phyloP scores from a whole-genome alignment of 92 coral and sea anemone genomes.

The Epizoanthus illoricatus region DNA sequence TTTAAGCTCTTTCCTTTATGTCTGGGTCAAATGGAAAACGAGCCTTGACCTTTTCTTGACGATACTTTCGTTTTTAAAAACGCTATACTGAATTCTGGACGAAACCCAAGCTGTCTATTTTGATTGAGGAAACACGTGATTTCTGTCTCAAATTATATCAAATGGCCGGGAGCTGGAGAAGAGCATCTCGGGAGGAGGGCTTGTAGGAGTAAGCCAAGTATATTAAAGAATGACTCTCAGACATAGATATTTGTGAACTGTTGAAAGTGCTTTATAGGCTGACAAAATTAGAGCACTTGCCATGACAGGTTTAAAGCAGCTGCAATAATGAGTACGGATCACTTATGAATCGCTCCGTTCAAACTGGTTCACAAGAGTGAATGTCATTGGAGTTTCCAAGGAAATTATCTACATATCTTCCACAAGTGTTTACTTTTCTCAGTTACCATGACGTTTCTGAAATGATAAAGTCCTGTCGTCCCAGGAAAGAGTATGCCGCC shows the following conservation, averaged over 20 bases:
- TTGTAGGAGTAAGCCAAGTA: background rate
- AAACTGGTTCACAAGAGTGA: background rate
- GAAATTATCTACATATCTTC: conserved; percentile 38
- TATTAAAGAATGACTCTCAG: background rate
- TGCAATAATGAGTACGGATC: conserved; percentile 31
- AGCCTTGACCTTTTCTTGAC: background rate
- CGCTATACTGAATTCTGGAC: background rate
- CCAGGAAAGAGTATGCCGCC: conserved; percentile 39
- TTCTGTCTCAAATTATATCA: background rate
- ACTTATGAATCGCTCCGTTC: background rate
- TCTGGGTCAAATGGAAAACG: conserved; percentile 1
- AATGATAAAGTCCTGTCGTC: conserved; percentile 45
- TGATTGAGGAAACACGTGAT: conserved; percentile 33
- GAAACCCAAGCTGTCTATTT: conserved; percentile 8
- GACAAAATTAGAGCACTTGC: conserved; percentile 4
- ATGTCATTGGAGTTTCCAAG: conserved; percentile 41
- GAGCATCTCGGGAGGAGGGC: conserved; percentile 14
- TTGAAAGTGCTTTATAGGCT: conserved; percentile 4
- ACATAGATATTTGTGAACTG: background rate
- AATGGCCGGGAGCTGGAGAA: background rate
- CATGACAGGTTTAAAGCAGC: background rate
- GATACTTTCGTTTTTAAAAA: background rate
- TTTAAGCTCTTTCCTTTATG: conserved; percentile 5
- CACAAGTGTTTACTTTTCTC: conserved; percentile 40
- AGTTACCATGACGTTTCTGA: conserved; percentile 43